Percentiles rank a stretch among this genome's conserved stretches.
Conservation (phyloP, 1,140 invertebrate genomes). For the Microplitis mediator region DNA sequence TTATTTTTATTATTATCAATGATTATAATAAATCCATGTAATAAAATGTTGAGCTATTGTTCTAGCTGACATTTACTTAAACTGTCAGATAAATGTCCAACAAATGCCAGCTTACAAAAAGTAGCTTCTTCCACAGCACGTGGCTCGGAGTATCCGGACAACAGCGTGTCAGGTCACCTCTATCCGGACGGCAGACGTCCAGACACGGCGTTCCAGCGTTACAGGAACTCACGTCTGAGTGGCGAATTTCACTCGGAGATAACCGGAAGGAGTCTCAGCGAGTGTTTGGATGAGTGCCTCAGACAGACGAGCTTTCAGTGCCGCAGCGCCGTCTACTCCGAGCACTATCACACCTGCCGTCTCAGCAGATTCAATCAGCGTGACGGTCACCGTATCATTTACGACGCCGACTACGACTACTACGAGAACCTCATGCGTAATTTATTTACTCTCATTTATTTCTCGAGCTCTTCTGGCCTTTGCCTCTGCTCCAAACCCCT, state of each 20-base stretch:
- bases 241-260: conserved; percentile 89
- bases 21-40: not conserved
- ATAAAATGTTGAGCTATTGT: not conserved
- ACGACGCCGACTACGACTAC: conserved; percentile 89
- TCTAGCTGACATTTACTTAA: not conserved
- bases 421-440: conserved; percentile 91
- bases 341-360: conserved; percentile 80
- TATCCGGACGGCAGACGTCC: conserved; percentile 79
- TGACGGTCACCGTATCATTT: conserved; percentile 85
- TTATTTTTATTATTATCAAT: too few species aligned
- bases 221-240: conserved; percentile 81
- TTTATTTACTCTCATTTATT: conserved; percentile 52
- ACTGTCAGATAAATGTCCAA: conserved; percentile 4
- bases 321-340: conserved; percentile 85
- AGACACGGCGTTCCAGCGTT: conserved; percentile 87
- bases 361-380: conserved; percentile 85
- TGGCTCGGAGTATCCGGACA: conserved; percentile 83
- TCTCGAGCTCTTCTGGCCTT: not conserved
- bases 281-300: conserved; percentile 87
- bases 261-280: conserved; percentile 81
- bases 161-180: conserved; percentile 78
- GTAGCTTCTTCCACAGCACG: conserved; percentile 66
- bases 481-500: too few species aligned
- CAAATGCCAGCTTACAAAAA: conserved; percentile 51
- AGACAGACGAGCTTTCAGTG: conserved; percentile 87